Conservation (phyloP, 2,888 invertebrate genomes). For the Anthophora plumipes region DNA sequence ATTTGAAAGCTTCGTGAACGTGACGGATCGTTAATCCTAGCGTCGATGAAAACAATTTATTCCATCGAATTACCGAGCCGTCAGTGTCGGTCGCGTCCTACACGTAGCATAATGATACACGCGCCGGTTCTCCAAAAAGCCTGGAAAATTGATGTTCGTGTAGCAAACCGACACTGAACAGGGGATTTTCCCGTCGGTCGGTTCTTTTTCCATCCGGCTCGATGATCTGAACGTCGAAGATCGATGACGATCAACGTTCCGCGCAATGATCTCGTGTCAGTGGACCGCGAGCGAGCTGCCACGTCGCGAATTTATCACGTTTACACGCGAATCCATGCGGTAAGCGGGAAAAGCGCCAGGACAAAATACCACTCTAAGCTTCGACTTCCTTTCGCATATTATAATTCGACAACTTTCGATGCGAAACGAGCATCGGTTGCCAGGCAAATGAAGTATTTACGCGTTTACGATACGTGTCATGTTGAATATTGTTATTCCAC, state of each 20-base stretch:
- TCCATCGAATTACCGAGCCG: slow-evolving; percentile 30
- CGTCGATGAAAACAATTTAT: slow-evolving; percentile 29
- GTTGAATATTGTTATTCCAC: no score
- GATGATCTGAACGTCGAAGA: slow-evolving; percentile 48
- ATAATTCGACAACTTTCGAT: slow-evolving; percentile 60
- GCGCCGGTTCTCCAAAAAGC: slow-evolving; percentile 40
- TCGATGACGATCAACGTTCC: slow-evolving; percentile 46
- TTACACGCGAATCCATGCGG: slow-evolving; percentile 33
- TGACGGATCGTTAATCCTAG: slow-evolving; percentile 27
- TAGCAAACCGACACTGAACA: slow-evolving; percentile 19
- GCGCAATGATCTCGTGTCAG: slow-evolving; percentile 52
- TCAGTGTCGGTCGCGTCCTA: slow-evolving; percentile 22
- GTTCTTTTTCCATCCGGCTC: slow-evolving; percentile 17
- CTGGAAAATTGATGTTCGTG: slow-evolving; percentile 59
- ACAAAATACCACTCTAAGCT: slow-evolving; percentile 57
- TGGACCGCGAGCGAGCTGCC: slow-evolving; percentile 17
- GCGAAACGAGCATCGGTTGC: slow-evolving; percentile 46
- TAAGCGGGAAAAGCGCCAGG: slow-evolving; percentile 56
- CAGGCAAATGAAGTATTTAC: slow-evolving; percentile 38
- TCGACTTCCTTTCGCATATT: slow-evolving; percentile 29
- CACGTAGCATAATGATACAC: slow-evolving; percentile 52
- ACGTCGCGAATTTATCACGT: slow-evolving; percentile 49
- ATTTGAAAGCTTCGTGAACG: background rate
- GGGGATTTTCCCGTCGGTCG: slow-evolving; percentile 43
- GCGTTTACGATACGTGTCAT: no score